phyloP scores from a whole-genome alignment of 2,113 vertebrate species.

The Chaenocephalus aceratus region DNA sequence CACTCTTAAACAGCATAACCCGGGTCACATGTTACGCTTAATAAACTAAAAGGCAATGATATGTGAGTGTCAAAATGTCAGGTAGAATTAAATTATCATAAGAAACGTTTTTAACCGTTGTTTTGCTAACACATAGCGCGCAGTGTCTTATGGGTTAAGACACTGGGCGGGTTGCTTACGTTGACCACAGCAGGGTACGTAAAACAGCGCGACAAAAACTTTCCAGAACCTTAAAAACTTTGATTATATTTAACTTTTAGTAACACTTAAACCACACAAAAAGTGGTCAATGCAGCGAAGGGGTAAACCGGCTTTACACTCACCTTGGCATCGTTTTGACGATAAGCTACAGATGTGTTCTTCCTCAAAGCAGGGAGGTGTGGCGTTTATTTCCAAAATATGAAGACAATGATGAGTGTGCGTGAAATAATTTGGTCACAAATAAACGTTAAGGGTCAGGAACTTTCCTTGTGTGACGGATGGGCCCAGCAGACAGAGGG shows the following conservation, averaged over 20 bases:
- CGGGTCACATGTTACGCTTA: neutral
- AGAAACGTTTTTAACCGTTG: neutral
- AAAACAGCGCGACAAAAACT: neutral
- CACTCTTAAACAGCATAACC: neutral
- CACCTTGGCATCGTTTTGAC: conserved; percentile 48
- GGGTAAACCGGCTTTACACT: neutral
- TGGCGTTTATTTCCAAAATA: neutral
- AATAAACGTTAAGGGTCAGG: neutral
- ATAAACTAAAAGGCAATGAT: neutral
- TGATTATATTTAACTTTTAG: neutral
- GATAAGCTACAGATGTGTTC: neutral
- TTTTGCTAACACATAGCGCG: neutral
- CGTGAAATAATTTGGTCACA: neutral
- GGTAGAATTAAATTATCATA: neutral
- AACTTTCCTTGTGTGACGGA: conserved; percentile 43
- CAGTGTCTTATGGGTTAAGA: neutral
- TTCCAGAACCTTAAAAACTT: neutral
- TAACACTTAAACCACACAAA: neutral
- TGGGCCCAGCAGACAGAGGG: conserved; percentile 15
- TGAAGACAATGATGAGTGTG: neutral
- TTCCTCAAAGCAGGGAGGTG: neutral
- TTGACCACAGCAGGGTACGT: neutral
- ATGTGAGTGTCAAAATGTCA: neutral
- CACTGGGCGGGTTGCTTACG: neutral
- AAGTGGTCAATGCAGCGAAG: neutral